Evolutionary conservation across 2,888 invertebrate genomes (phyloP), one percentile per base, ranked within the genome.

Genomic region (Sphinx pinastri): DNA sequence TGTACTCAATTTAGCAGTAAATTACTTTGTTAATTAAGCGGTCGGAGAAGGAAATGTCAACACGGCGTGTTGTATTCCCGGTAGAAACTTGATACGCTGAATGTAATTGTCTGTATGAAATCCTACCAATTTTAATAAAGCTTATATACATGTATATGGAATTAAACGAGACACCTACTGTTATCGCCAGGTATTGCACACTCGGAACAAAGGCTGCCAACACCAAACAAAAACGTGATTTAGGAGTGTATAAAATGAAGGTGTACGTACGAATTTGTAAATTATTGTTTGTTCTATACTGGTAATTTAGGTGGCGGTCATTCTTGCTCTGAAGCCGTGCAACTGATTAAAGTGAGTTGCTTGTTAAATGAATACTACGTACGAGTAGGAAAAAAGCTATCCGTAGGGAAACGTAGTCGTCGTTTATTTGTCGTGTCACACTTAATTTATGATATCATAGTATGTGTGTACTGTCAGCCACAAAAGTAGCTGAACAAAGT

Each of bases 211-310:
- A 87, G 85, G 80, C 84, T 83, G 87, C 84, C 86, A 86, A 73
- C 80, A 76, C 79, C 87, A 89, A 87, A 88, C 86, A 88, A 88
- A 88, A 87, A 86, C 84, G 79, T 89, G 89, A 90, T 90, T 89
- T 90, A 90, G 81, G 85, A 72, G 80, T 80, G 80, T 83, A 77
- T 82, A 81, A 86, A 86, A 88, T 87, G 83, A 86, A 86, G 84
- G 87, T 84, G 83, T 79, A 78, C 79, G 81, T 79, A 78, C 77
- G 75, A 83, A 82, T 79, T 77, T 77, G 75, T 76, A 76, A 67
- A 67, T 67, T 67, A 67, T 67, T 67, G 67, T 49, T 19, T 63
- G 47, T 60, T 45, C 60, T 16, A 10, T 8, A 47, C 60, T 63
- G 63, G 49, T 63, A 63, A 63, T 63, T 63, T 63, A 49, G 47